Evolutionary conservation across 2,888 invertebrate species (phyloP).

Genomic region (Saturnia pavonia): DNA sequence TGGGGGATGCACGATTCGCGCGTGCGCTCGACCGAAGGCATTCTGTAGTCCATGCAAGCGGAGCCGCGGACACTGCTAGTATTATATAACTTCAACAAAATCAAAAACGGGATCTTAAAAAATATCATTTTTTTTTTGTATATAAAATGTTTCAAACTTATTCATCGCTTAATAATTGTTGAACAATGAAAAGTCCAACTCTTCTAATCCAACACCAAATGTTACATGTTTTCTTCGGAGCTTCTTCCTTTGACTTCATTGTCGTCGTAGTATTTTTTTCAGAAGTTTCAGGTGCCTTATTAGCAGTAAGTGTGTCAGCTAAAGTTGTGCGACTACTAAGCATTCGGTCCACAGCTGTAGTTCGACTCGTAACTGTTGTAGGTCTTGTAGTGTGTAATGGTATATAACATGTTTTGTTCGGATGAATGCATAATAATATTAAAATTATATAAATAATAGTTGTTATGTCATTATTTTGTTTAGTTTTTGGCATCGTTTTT

Average conservation of each 20-base stretch:
- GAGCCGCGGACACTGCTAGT: too few relatives aligned
- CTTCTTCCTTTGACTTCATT: constrained; percentile 17
- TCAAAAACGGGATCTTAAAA: too few relatives aligned
- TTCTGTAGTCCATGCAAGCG: too few relatives aligned
- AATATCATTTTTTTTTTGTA: too few relatives aligned
- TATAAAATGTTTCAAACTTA: constrained; percentile 23
- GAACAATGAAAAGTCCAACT: constrained; percentile 56
- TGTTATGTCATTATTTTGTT: background rate
- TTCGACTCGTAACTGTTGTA: constrained; percentile 10
- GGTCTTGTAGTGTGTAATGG: constrained; percentile 24
- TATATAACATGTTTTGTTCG: constrained; percentile 26
- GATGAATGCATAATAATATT: constrained; percentile 7
- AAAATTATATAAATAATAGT: background rate
- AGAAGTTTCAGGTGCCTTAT: background rate
- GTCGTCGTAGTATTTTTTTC: background rate
- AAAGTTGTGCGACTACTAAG: background rate
- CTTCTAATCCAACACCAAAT: constrained; percentile 59
- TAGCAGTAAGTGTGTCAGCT: constrained; percentile 1
- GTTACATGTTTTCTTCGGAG: constrained; percentile 38
- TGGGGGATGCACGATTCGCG: too few relatives aligned
- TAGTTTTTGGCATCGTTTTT: background rate
- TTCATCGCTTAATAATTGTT: constrained; percentile 55
- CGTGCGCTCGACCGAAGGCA: too few relatives aligned
- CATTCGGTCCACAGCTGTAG: background rate
- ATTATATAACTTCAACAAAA: too few relatives aligned